A percentile compares a stretch with the other conserved stretches of the same genome.
Evolutionary conservation across 2,888 invertebrate genomes (phyloP).

Genomic region (Cerceris ruficornis): DNA sequence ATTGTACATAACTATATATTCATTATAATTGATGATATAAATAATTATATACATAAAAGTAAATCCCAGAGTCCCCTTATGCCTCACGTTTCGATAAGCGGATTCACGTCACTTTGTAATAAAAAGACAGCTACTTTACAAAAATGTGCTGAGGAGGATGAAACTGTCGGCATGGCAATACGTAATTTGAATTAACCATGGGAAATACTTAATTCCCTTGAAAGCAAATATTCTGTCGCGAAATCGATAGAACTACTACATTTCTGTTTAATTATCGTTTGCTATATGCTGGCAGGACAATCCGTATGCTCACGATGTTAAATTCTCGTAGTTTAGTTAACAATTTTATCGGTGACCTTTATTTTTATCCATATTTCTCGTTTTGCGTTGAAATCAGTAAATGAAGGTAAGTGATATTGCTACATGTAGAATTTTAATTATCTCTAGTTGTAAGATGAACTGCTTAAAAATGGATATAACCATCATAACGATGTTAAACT

Average conservation of each 20-base stretch:
- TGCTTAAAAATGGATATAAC: too few species aligned
- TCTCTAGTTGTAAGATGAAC: too few species aligned
- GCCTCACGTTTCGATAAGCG: constrained; percentile 64
- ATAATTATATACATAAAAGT: constrained; percentile 81
- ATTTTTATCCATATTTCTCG: not conserved
- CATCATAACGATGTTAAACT: too few species aligned
- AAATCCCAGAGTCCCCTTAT: constrained; percentile 66
- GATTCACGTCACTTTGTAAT: constrained; percentile 65
- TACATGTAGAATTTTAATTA: too few species aligned
- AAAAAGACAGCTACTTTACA: constrained; percentile 62
- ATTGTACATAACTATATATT: constrained; percentile 90
- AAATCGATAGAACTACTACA: too few species aligned
- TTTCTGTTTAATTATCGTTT: not conserved
- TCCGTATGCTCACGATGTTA: constrained; percentile 48
- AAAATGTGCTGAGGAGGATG: constrained; percentile 45
- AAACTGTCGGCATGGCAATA: constrained; percentile 43
- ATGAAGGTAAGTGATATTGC: not conserved
- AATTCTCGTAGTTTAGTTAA: not conserved
- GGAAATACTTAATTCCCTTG: not conserved
- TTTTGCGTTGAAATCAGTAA: not conserved
- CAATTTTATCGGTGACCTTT: not conserved
- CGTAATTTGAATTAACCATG: not conserved
- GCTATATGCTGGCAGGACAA: constrained; percentile 42
- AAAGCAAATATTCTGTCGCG: not conserved
- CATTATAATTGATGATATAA: constrained; percentile 86